Evolutionary conservation across 1,140 invertebrate species (phyloP).

Genomic region (Philopotamus ludificatus): DNA sequence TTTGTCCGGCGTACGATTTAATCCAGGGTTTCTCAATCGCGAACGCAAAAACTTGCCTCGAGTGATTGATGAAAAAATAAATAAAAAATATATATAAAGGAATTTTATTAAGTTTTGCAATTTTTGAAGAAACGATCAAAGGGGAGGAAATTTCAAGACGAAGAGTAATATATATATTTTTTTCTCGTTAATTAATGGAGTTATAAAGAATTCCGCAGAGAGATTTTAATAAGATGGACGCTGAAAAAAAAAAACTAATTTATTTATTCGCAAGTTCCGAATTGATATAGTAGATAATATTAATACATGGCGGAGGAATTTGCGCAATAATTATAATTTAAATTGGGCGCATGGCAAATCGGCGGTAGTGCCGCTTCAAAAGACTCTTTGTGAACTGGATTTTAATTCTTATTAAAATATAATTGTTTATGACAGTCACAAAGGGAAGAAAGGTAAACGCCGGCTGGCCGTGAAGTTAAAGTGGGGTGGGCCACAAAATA

Average conservation of each 20-base stretch:
- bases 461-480: slow-evolving; percentile 3
- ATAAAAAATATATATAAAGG: too few species aligned
- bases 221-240: too few species aligned
- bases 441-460: slow-evolving; percentile 10
- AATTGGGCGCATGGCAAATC: not conserved
- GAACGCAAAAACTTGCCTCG: not conserved
- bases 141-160: too few species aligned
- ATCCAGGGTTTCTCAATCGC: not conserved
- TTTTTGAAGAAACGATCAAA: too few species aligned
- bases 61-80: too few species aligned
- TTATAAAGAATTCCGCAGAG: not conserved
- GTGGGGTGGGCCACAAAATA: not conserved
- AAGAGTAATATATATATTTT: too few species aligned
- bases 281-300: too few species aligned
- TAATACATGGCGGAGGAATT: not conserved
- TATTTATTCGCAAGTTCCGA: not conserved
- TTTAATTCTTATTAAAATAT: slow-evolving; percentile 8
- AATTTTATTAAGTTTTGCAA: too few species aligned
- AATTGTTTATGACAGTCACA: slow-evolving; percentile 26
- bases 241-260: too few species aligned
- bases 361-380: slow-evolving; percentile 7
- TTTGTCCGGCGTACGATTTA: slow-evolving; percentile 7
- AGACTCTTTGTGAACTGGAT: slow-evolving; percentile 14
- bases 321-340: not conserved
- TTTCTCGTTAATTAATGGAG: too few species aligned